These are phyloP conservation scores for Oncorhynchus nerka DNA, from an alignment of 2,113 vertebrate genomes.

Conservation along the genomic window DNA sequence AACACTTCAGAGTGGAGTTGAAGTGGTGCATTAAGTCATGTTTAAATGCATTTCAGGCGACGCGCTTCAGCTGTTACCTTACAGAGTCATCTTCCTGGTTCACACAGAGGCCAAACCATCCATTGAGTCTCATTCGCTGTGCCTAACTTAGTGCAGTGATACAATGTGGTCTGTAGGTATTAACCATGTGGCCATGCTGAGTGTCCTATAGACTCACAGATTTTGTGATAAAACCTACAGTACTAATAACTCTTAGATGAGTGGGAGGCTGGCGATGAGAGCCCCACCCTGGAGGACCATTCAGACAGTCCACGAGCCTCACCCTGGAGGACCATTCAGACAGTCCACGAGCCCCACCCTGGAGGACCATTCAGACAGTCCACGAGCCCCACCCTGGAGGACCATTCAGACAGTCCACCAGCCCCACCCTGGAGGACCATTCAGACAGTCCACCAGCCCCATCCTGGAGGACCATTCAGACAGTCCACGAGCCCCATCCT, in stretches of 20 bases:
- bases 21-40: background rate
- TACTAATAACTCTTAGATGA: background rate
- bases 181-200: no score
- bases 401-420: no score
- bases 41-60: background rate
- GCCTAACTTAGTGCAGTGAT: no score
- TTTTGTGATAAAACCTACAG: no score
- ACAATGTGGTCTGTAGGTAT: no score
- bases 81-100: background rate
- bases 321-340: background rate
- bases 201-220: no score
- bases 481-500: slow-evolving; percentile 20
- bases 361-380: background rate
- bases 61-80: background rate
- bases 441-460: no score
- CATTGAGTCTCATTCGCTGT: no score
- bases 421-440: no score
- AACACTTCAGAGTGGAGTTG: background rate
- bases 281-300: slow-evolving; percentile 53
- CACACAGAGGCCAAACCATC: no score
- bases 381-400: no score
- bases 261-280: background rate
- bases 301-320: background rate
- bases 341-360: background rate
- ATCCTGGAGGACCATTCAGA: slow-evolving; percentile 14